A percentile compares a stretch with the other conserved stretches of the same genome.
Evolutionary conservation across 2,113 vertebrate genomes (phyloP).

Genomic region (Callospermophilus lateralis): DNA sequence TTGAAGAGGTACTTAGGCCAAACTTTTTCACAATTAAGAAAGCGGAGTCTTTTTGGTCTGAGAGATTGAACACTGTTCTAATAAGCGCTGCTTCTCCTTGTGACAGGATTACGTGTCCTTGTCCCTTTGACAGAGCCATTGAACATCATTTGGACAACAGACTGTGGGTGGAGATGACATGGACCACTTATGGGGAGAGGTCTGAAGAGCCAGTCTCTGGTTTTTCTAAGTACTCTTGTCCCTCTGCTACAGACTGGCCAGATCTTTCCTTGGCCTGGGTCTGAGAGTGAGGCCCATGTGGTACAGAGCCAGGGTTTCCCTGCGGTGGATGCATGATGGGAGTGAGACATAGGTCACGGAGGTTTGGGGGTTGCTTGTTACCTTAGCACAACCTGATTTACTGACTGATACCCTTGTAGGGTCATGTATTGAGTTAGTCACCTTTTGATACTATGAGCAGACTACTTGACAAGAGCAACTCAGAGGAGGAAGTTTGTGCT

Average conservation of each 20-base stretch:
- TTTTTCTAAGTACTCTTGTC: not conserved
- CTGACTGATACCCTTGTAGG: not conserved
- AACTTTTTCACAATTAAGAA: not conserved
- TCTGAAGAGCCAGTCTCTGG: not conserved
- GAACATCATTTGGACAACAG: not conserved
- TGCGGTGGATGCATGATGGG: not conserved
- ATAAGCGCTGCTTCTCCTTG: not conserved
- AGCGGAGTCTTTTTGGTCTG: not conserved
- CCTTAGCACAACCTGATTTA: not conserved
- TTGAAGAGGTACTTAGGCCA: not conserved
- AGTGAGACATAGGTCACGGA: not conserved
- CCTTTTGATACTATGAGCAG: no score
- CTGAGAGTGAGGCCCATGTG: not conserved
- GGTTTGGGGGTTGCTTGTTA: not conserved
- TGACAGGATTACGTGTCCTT: not conserved
- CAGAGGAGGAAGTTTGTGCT: no score
- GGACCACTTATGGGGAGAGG: not conserved
- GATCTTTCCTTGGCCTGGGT: not conserved
- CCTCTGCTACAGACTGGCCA: not conserved
- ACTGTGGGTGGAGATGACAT: not conserved
- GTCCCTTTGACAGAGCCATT: not conserved
- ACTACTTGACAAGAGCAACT: no score
- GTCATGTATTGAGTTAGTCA: not conserved
- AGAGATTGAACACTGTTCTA: fast-evolving
- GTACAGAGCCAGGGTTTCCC: not conserved